Conservation (phyloP, 2,888 invertebrate species). For the Melipona bicolor region DNA sequence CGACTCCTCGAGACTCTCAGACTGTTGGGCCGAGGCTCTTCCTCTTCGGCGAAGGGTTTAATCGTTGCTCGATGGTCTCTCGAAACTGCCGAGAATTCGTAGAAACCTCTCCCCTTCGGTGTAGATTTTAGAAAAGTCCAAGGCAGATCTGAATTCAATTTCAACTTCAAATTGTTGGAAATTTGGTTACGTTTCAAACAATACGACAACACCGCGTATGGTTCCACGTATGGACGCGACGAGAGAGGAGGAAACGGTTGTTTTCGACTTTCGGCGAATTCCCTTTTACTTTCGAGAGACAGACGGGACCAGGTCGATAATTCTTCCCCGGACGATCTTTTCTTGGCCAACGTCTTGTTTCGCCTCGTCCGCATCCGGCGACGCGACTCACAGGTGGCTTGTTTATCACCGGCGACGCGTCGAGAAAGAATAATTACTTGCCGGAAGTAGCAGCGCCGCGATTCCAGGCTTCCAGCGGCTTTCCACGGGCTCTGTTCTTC, state of each 20-base stretch:
- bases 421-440: conserved; percentile 62
- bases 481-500: conserved; percentile 3
- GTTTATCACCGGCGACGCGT: conserved; percentile 59
- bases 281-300: conserved; percentile 11
- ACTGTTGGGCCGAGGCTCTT: too few relatives aligned
- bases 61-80: too few relatives aligned
- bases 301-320: conserved; percentile 15
- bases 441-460: conserved; percentile 28
- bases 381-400: conserved; percentile 62
- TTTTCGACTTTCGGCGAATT: background rate
- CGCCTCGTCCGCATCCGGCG: conserved; percentile 17
- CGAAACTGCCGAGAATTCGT: too few relatives aligned
- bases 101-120: too few relatives aligned
- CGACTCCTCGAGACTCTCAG: too few relatives aligned
- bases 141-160: too few relatives aligned
- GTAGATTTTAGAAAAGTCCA: too few relatives aligned
- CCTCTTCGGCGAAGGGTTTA: background rate
- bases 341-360: conserved; percentile 42
- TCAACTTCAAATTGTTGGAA: too few relatives aligned
- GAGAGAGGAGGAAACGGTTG: background rate
- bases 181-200: too few relatives aligned
- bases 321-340: conserved; percentile 20
- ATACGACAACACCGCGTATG: too few relatives aligned
- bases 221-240: too few relatives aligned
- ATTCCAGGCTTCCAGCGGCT: conserved; percentile 12